Base-by-base conservation (phyloP, 2,113 vertebrate genomes). In the Acrocephalus kingi region DNA sequence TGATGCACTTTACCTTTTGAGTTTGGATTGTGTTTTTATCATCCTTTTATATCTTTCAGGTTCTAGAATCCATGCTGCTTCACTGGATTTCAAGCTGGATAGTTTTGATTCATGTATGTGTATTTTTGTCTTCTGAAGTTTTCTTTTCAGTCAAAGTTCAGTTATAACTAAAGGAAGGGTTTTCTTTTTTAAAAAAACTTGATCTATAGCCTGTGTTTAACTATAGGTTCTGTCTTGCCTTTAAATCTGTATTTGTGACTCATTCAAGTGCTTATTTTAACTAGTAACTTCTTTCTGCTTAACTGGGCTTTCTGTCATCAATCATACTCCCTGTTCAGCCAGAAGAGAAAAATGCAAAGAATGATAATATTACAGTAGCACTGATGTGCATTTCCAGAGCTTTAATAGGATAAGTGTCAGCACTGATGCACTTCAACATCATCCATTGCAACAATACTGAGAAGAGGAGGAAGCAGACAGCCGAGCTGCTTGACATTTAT, bases 331-430 rank as follows among this genome's bases (percentile, higher is more conserved):
- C 77, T 93, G 49, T 75, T 91, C 84, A 96, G 49, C 22, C 62
- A 75, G 58, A 48, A 94, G 49, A 76, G 54, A 54, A 68, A 89
- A 81, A 90, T 56, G 30, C 78, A 45, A 81, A 78, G 67, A 72
- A 68, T 81, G 23, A 52, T 64, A 81, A 75, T 64, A 86, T 78
- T 89, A 84, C 54, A 69, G 58, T 82, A 89, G 41, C 73, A 85
- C 25, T 52, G 49, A 58, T 73, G 67, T 79, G 54, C 31, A 19
- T 87, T 78, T 62, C 66, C 77, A 33, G 21, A 71, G 41, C 77
- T 92, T 73, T 93, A 68, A 79, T 11, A 41, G 63, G 49, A 17
- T 74, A 86, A 95, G 33, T 82, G 75, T 87, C 91, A 93, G 67
- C 74, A 67, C 15, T 35, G 55, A 54, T 58, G 74, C n/a, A 31